phyloP scores from a whole-genome alignment of 2,113 vertebrate genomes.

The Furnarius figulus region DNA sequence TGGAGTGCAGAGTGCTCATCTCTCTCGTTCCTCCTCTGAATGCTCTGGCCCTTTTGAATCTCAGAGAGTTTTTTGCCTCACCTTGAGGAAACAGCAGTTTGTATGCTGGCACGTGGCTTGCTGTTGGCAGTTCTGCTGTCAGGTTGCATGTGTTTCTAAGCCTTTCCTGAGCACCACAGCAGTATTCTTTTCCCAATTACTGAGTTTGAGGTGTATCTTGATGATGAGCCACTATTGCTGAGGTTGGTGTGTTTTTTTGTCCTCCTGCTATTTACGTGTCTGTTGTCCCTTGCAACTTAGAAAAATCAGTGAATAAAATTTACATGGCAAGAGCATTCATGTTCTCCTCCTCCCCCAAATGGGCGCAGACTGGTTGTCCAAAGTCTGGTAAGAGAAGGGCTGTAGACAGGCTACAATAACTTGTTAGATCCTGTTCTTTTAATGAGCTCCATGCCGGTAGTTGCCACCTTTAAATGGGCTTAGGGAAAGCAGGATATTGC shows the following conservation, averaged over 20 bases:
- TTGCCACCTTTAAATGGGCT: neutral
- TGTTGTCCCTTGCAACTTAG: neutral
- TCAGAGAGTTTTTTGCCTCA: neutral
- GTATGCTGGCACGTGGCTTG: accelerated
- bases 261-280: neutral
- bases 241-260: neutral
- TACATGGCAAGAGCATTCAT: neutral
- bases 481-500: neutral
- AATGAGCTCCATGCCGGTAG: neutral
- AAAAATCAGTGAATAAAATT: neutral
- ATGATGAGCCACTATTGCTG: neutral
- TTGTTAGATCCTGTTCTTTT: neutral
- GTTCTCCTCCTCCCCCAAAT: neutral
- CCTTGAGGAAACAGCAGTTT: neutral
- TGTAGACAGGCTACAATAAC: neutral
- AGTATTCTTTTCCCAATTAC: neutral
- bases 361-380: neutral
- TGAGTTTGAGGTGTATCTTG: neutral
- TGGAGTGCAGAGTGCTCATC: neutral
- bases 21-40: neutral
- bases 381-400: neutral
- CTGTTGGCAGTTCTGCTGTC: neutral
- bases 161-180: neutral
- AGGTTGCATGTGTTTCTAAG: neutral
- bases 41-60: neutral